These are phyloP conservation scores for Cryptomyrus ogoouensis DNA, from an alignment of 2,113 vertebrate species.

Conservation along the genomic window DNA sequence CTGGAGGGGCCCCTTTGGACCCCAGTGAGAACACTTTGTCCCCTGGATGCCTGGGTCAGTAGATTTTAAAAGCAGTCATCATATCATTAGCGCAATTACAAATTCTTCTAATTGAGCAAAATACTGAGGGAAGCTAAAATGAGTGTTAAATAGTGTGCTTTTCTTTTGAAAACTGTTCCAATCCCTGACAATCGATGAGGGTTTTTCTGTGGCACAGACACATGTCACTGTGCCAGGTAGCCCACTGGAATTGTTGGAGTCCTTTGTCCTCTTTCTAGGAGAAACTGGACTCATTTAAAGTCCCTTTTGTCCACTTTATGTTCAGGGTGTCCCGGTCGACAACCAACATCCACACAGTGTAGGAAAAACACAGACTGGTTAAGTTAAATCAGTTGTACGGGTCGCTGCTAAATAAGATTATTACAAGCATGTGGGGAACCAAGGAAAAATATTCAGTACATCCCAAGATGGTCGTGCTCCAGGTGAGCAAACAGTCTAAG, in stretches of 20 bases:
- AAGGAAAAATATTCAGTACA: background rate
- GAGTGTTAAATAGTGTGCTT: background rate
- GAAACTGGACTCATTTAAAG: background rate
- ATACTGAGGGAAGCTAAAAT: background rate
- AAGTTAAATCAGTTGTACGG: background rate
- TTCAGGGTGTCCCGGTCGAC: background rate
- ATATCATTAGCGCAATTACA: background rate
- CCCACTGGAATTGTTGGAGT: background rate
- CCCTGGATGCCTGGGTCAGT: background rate
- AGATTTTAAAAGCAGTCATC: background rate
- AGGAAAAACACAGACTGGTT: background rate
- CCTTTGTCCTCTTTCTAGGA: background rate
- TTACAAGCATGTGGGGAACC: background rate
- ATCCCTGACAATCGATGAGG: background rate
- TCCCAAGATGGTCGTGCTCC: background rate
- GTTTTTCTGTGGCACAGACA: background rate
- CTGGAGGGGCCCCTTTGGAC: background rate
- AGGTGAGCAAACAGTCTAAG: background rate
- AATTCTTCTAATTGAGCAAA: background rate
- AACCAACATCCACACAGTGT: background rate
- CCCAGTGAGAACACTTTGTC: background rate
- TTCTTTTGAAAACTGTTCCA: background rate
- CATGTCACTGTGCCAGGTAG: background rate
- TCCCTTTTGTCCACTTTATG: background rate
- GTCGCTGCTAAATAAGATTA: background rate